phyloP scores from a whole-genome alignment of 2,888 invertebrate species.

The Bombyx huttoni region DNA sequence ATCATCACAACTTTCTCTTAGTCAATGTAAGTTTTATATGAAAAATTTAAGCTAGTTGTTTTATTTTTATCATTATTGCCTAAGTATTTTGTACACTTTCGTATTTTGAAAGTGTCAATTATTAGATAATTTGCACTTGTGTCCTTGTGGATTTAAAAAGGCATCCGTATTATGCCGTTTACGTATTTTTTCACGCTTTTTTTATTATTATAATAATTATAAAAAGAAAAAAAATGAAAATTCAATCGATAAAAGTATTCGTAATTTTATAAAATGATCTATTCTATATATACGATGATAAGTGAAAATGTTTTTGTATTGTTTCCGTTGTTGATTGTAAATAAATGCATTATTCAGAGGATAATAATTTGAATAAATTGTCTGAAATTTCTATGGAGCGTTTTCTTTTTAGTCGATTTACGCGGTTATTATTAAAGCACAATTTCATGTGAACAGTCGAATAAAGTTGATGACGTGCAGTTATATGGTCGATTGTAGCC shows the following conservation, averaged over 20 bases:
- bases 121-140: conserved; percentile 66
- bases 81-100: conserved; percentile 65
- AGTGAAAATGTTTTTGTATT: conserved; percentile 54
- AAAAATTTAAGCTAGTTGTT: conserved; percentile 63
- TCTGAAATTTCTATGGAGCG: conserved; percentile 55
- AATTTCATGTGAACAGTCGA: conserved; percentile 28
- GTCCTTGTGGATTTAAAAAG: conserved; percentile 67
- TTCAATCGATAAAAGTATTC: conserved; percentile 22
- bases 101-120: conserved; percentile 61
- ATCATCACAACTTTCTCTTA: conserved; percentile 68
- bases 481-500: conserved; percentile 58
- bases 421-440: conserved; percentile 28
- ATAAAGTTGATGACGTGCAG: conserved; percentile 71
- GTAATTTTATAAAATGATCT: conserved; percentile 47
- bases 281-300: conserved; percentile 20
- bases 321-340: conserved; percentile 68
- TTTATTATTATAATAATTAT: conserved; percentile 37
- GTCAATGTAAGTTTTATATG: conserved; percentile 68
- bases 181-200: conserved; percentile 62
- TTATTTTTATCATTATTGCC: conserved; percentile 62
- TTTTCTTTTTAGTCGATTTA: conserved; percentile 49
- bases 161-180: conserved; percentile 37
- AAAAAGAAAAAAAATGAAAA: conserved; percentile 29
- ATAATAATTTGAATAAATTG: conserved; percentile 61
- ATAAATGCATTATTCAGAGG: conserved; percentile 69